These are phyloP conservation scores for Elgonia sp. DNA, from an alignment of 2,888 invertebrate genomes.

Conservation along the genomic window DNA sequence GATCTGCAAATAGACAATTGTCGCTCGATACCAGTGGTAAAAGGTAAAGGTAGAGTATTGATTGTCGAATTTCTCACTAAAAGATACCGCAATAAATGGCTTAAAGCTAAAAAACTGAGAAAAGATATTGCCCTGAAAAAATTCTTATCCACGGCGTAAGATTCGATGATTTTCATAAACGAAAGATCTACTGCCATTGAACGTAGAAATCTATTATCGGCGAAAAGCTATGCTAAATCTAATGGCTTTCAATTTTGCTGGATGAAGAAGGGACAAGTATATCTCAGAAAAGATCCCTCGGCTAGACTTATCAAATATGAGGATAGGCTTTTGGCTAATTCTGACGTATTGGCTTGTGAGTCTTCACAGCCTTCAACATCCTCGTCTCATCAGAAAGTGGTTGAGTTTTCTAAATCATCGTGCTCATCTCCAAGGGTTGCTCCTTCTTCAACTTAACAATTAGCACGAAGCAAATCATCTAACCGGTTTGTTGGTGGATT, in stretches of 20 bases:
- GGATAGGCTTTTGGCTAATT: too few species aligned
- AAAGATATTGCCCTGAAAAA: neutral
- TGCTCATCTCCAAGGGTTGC: too few species aligned
- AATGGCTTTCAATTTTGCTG: neutral
- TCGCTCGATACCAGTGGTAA: neutral
- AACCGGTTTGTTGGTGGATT: neutral
- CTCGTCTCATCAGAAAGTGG: too few species aligned
- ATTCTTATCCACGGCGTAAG: neutral
- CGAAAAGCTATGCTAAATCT: neutral
- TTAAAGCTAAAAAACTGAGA: neutral
- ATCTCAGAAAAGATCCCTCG: neutral
- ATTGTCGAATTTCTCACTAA: neutral
- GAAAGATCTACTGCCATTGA: constrained; percentile 4
- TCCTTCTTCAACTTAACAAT: too few species aligned
- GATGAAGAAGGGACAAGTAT: neutral
- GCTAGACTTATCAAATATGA: too few species aligned
- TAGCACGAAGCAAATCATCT: too few species aligned
- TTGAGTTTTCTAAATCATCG: too few species aligned
- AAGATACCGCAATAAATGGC: neutral
- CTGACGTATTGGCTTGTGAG: too few species aligned
- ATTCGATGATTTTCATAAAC: neutral
- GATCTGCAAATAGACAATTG: neutral
- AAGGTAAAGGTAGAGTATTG: neutral
- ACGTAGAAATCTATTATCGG: neutral
- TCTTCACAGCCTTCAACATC: too few species aligned